Conservation (phyloP, 1,140 invertebrate species). For the Solen grandis region DNA sequence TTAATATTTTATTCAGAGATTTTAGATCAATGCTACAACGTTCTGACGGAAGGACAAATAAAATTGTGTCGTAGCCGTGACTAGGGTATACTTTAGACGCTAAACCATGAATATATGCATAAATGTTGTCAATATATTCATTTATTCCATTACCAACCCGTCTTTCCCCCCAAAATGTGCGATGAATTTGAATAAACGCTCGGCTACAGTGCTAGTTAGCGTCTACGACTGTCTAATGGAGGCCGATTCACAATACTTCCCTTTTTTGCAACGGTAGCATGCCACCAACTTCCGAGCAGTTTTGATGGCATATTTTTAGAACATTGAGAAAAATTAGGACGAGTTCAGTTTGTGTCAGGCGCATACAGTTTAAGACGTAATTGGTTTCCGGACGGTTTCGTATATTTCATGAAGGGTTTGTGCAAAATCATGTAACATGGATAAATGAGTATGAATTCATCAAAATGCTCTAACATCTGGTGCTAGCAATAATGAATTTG, state of each 20-base stretch:
- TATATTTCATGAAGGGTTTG: not conserved
- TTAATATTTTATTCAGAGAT: slow-evolving; percentile 60
- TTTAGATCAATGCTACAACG: slow-evolving; percentile 52
- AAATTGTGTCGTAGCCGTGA: slow-evolving; percentile 55
- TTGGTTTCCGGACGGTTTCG: no score
- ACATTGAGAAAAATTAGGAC: not conserved
- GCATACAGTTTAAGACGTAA: slow-evolving; percentile 1
- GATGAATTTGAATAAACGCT: slow-evolving; percentile 55
- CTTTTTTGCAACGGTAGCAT: not conserved
- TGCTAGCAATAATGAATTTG: not conserved
- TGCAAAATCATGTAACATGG: not conserved
- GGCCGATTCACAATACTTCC: not conserved
- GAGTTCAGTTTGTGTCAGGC: not conserved
- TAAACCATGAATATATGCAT: slow-evolving; percentile 58
- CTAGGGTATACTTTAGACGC: slow-evolving; percentile 55
- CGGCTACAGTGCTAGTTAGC: not conserved
- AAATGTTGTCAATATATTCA: slow-evolving; percentile 53
- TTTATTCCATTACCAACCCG: slow-evolving; percentile 52
- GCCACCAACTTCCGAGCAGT: not conserved
- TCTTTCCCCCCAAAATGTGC: slow-evolving; percentile 44
- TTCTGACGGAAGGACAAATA: slow-evolving; percentile 55
- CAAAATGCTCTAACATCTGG: not conserved
- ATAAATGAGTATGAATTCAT: not conserved
- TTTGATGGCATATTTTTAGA: not conserved
- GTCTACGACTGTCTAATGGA: not conserved